phyloP scores from a whole-genome alignment of 2,888 invertebrate species.

The Chrysopilus asiliformis region DNA sequence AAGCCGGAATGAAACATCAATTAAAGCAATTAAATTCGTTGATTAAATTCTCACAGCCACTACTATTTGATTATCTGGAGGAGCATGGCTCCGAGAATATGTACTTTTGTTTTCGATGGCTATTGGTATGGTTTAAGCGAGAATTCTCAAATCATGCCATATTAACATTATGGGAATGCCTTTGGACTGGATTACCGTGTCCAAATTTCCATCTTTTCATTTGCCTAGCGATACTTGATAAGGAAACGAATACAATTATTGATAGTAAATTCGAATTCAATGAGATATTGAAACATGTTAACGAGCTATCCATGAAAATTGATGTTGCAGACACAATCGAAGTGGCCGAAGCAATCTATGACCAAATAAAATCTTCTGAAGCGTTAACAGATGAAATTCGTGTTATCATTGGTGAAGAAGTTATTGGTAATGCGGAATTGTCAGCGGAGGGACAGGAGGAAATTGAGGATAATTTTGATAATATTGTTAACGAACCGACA shows the following conservation, averaged over 20 bases:
- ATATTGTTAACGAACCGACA: constrained; percentile 23
- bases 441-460: constrained; percentile 22
- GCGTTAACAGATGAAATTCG: constrained; percentile 59
- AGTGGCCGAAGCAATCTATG: constrained; percentile 83
- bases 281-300: constrained; percentile 93
- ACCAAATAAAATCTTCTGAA: constrained; percentile 63
- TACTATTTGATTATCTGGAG: constrained; percentile 72
- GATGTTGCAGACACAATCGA: constrained; percentile 70
- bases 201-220: constrained; percentile 90
- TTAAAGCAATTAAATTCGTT: constrained; percentile 71
- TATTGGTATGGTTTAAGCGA: constrained; percentile 88
- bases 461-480: constrained; percentile 23
- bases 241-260: constrained; percentile 76
- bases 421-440: constrained; percentile 21
- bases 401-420: constrained; percentile 53
- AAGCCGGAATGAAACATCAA: constrained; percentile 91
- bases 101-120: constrained; percentile 99
- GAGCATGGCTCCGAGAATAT: constrained; percentile 61
- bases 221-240: constrained; percentile 83
- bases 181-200: constrained; percentile 93
- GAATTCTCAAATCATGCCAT: constrained; percentile 81
- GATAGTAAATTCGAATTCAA: constrained; percentile 87
- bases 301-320: constrained; percentile 80
- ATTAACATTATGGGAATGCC: constrained; percentile 86
- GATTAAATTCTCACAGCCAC: constrained; percentile 68